Conservation (phyloP, 2,113 vertebrate species). For the Crotalus helleri region DNA sequence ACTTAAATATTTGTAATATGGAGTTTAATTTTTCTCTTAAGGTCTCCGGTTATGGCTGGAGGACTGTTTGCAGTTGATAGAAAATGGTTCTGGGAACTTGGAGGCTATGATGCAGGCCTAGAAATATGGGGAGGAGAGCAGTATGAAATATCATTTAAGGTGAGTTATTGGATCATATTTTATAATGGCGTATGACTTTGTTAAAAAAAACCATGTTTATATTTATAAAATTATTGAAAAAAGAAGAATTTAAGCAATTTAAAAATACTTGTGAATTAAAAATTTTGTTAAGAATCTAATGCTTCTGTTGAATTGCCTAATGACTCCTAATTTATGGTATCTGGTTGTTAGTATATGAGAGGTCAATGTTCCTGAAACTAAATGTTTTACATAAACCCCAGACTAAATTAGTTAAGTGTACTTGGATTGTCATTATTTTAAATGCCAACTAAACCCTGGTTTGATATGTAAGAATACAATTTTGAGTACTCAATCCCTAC, state of each 20-base stretch:
- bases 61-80: slow-evolving; percentile 95
- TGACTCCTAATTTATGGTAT: background rate
- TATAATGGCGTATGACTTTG: slow-evolving; percentile 13
- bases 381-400: background rate
- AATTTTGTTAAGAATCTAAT: background rate
- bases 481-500: background rate
- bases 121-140: slow-evolving; percentile 88
- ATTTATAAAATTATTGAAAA: too few relatives aligned
- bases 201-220: background rate
- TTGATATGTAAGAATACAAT: background rate
- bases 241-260: slow-evolving; percentile 16
- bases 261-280: background rate
- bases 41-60: slow-evolving; percentile 98
- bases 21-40: slow-evolving; percentile 65
- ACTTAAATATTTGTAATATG: slow-evolving; percentile 56
- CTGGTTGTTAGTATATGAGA: background rate
- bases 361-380: background rate
- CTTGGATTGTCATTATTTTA: background rate
- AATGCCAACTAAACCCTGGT: background rate
- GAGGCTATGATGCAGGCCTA: slow-evolving; percentile 81
- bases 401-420: background rate
- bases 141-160: slow-evolving; percentile 88
- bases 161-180: slow-evolving; percentile 62
- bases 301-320: background rate
- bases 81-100: slow-evolving; percentile 94